Percentiles rank a stretch among this genome's conserved stretches.
These are phyloP conservation scores for Siniperca obscura DNA, from an alignment of 2,797 vertebrate genomes.

Conservation along the genomic window DNA sequence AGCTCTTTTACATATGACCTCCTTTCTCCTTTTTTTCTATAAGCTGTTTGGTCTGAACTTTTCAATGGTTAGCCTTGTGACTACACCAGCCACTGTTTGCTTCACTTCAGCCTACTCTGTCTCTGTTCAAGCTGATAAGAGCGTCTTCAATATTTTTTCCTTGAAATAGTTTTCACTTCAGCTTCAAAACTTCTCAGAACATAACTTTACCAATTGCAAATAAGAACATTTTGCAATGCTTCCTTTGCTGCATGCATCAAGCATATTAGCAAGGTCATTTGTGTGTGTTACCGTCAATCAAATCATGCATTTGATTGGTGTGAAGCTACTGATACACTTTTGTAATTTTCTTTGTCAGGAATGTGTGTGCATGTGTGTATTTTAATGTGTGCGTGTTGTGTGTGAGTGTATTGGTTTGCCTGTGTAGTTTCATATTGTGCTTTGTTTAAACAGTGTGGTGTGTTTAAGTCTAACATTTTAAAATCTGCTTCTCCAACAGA, in stretches of 20 bases:
- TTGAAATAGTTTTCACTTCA: slow-evolving; percentile 1
- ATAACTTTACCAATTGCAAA: slow-evolving; percentile 11
- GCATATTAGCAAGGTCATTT: slow-evolving; percentile 25
- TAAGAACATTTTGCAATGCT: slow-evolving; percentile 29
- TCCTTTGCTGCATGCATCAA: slow-evolving; percentile 62
- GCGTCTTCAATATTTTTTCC: slow-evolving; percentile 24
- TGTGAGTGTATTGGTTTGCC: neutral
- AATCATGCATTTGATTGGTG: slow-evolving; percentile 67
- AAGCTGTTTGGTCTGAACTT: neutral
- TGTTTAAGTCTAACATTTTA: neutral
- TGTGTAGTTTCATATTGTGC: neutral
- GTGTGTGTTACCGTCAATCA: slow-evolving; percentile 48
- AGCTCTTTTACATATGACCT: neutral
- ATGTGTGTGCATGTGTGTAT: neutral
- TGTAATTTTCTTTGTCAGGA: slow-evolving; percentile 6
- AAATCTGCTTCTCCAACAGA: slow-evolving; percentile 81
- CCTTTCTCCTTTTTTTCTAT: neutral
- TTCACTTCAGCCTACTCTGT: slow-evolving; percentile 17
- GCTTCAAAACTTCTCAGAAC: slow-evolving; percentile 29
- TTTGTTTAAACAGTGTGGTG: neutral
- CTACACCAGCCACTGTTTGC: slow-evolving; percentile 17
- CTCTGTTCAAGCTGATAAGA: slow-evolving; percentile 1
- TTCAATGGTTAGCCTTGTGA: neutral
- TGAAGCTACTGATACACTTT: slow-evolving; percentile 14
- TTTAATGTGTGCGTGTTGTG: neutral